These are phyloP conservation scores for Pentalonia nigronervosa DNA, from an alignment of 1,140 invertebrate genomes.

Conservation along the genomic window DNA sequence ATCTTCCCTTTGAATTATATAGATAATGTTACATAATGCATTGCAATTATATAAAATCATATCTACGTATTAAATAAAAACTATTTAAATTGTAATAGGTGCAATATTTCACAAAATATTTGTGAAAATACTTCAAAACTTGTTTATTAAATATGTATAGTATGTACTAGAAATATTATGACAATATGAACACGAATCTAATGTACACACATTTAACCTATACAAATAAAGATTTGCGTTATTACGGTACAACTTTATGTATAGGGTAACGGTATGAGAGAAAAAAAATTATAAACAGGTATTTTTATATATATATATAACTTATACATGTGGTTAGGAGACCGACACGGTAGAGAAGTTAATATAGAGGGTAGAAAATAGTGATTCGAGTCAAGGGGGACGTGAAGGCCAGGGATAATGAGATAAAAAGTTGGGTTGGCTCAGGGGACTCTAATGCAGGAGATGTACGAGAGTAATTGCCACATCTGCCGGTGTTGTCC, in stretches of 20 bases:
- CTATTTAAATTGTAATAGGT: too few species aligned
- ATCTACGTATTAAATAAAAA: too few species aligned
- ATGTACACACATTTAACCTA: neutral
- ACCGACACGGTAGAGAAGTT: neutral
- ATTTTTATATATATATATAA: neutral
- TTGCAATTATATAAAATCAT: too few species aligned
- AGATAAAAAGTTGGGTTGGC: constrained; percentile 55
- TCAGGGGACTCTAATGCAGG: constrained; percentile 50
- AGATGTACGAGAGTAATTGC: constrained; percentile 55
- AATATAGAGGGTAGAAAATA: constrained; percentile 30
- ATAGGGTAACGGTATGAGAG: neutral
- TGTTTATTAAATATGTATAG: neutral
- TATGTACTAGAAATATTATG: neutral
- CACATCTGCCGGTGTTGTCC: constrained; percentile 50
- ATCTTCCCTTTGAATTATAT: too few species aligned
- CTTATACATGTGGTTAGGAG: neutral
- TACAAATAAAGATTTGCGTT: neutral
- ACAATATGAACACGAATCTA: neutral
- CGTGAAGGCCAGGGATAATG: constrained; percentile 27
- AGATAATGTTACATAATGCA: too few species aligned
- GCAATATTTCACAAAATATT: neutral
- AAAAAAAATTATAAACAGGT: constrained; percentile 30
- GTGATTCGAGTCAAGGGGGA: neutral
- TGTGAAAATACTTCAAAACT: neutral
- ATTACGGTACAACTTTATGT: neutral